These are phyloP conservation scores for Loripinus fragilis DNA, from an alignment of 2,888 invertebrate species.

Conservation along the genomic window DNA sequence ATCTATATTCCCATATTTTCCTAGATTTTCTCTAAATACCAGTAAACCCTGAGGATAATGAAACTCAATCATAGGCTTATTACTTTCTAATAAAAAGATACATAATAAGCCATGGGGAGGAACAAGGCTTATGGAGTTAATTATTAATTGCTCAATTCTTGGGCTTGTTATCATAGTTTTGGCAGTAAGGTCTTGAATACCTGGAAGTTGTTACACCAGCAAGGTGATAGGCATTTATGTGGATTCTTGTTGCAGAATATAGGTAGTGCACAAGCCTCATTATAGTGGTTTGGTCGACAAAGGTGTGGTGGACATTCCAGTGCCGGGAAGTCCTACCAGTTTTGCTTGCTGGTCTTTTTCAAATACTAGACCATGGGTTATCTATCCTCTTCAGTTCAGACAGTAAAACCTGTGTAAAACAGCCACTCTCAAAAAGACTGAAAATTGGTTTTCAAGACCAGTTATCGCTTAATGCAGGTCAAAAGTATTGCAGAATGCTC, in stretches of 20 bases:
- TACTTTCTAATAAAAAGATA: conserved; percentile 17
- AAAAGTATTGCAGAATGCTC: no score
- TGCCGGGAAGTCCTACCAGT: neutral
- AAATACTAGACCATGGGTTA: neutral
- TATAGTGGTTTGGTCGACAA: no score
- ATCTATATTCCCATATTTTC: no score
- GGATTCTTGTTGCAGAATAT: neutral
- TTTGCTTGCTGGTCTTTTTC: neutral
- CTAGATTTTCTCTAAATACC: neutral
- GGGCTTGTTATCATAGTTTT: conserved; percentile 14
- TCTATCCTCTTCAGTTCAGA: no score
- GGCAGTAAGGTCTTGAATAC: conserved; percentile 8
- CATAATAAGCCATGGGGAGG: conserved; percentile 16
- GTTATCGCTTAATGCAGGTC: no score
- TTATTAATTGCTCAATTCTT: conserved; percentile 14
- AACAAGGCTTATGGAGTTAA: conserved; percentile 14
- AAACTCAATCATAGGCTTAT: conserved; percentile 13
- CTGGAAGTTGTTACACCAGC: conserved; percentile 6
- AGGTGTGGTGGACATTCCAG: neutral
- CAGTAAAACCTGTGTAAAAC: no score
- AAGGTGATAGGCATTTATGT: neutral
- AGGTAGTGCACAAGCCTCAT: neutral
- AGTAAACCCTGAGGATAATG: conserved; percentile 1
- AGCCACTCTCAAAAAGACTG: no score
- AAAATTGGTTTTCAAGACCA: no score